These are phyloP conservation scores for Drosophila dunni DNA, from an alignment of 1,140 invertebrate species.

Conservation along the genomic window DNA sequence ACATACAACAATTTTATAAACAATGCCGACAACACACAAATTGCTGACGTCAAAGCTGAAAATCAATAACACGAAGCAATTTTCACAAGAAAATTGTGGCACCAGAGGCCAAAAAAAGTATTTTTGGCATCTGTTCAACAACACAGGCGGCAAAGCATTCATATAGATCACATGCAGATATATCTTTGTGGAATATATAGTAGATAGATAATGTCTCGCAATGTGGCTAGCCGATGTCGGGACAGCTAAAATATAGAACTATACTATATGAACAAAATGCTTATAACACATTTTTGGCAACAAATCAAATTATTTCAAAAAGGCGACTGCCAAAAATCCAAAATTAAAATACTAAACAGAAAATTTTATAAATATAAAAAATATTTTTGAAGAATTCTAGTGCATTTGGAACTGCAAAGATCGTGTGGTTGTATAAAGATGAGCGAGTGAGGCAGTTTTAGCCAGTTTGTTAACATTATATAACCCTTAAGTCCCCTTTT, in stretches of 20 bases:
- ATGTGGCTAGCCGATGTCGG: constrained; percentile 76
- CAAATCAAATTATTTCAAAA: constrained; percentile 30
- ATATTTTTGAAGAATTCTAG: constrained; percentile 11
- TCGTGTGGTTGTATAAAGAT: too few relatives aligned
- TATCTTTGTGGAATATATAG: constrained; percentile 11
- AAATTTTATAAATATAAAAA: neutral
- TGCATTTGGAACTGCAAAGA: neutral
- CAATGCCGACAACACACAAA: constrained; percentile 21
- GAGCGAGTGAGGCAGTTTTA: too few relatives aligned
- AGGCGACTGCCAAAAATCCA: constrained; percentile 30
- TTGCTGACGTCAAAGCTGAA: constrained; percentile 64
- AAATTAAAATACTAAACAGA: constrained; percentile 4
- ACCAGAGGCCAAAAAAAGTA: constrained; percentile 63
- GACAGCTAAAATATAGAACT: constrained; percentile 63
- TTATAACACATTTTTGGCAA: constrained; percentile 33
- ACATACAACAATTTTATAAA: constrained; percentile 33
- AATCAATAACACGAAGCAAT: constrained; percentile 46
- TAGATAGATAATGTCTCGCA: constrained; percentile 66
- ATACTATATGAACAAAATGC: constrained; percentile 36
- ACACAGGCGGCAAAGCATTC: constrained; percentile 13
- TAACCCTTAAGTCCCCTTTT: too few relatives aligned
- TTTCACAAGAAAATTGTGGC: constrained; percentile 55
- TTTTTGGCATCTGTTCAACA: constrained; percentile 68
- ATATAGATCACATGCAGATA: constrained; percentile 22
- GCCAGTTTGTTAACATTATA: too few relatives aligned